These are phyloP conservation scores for Garrulus glandarius DNA, from an alignment of 2,797 vertebrate species.

Conservation along the genomic window DNA sequence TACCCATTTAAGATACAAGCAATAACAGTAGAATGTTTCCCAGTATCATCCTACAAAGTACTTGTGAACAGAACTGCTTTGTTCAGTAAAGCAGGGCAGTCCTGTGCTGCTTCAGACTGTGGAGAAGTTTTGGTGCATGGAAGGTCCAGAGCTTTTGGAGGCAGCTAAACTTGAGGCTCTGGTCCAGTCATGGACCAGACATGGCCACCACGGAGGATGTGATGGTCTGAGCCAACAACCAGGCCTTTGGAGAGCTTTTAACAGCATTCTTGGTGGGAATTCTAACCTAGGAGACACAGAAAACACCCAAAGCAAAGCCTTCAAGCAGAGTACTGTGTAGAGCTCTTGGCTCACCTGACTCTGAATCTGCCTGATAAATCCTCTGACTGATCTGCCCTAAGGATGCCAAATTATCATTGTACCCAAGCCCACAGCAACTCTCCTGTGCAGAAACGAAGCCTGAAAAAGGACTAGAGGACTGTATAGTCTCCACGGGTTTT, in stretches of 20 bases:
- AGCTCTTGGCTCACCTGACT: not conserved
- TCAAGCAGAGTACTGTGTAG: not conserved
- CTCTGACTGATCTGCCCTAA: not conserved
- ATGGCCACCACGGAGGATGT: too few species aligned
- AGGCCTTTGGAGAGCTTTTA: not conserved
- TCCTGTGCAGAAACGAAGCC: not conserved
- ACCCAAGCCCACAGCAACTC: not conserved
- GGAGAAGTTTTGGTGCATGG: not conserved
- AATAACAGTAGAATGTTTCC: not conserved
- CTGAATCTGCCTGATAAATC: not conserved
- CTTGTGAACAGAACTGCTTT: not conserved
- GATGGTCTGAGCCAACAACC: accelerated
- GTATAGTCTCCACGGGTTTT: accelerated
- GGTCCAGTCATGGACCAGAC: accelerated
- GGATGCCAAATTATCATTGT: not conserved
- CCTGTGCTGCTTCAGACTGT: not conserved
- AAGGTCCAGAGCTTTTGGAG: not conserved
- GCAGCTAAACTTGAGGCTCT: not conserved
- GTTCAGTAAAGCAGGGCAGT: not conserved
- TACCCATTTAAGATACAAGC: not conserved
- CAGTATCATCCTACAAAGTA: not conserved
- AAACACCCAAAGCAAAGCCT: not conserved
- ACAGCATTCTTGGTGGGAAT: not conserved
- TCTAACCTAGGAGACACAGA: not conserved
- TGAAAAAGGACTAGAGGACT: not conserved